Conservation (phyloP, 2,113 vertebrate species). For the Monarcha castaneiventris region DNA sequence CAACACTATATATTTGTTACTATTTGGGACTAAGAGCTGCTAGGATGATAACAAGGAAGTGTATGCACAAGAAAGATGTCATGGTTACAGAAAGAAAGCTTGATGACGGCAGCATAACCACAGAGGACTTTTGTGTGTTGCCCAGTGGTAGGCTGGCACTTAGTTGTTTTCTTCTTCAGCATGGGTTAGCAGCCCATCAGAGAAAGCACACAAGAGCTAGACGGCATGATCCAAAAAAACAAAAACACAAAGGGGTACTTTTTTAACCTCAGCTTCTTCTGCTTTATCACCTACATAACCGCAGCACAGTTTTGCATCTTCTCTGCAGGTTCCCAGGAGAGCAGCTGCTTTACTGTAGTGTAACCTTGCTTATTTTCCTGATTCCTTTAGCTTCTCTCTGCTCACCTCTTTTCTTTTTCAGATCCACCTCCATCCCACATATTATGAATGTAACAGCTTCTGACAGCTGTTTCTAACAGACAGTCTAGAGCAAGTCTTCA, state of each 20-base stretch:
- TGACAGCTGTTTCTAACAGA: not conserved
- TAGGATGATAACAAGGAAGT: not conserved
- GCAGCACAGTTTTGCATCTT: constrained; percentile 8
- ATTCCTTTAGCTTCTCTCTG: not conserved
- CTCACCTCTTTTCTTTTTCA: not conserved
- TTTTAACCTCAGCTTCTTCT: constrained; percentile 50
- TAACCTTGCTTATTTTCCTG: not conserved
- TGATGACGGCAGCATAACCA: not conserved
- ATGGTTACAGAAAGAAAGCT: not conserved
- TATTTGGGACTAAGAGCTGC: not conserved
- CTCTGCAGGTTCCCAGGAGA: constrained; percentile 26
- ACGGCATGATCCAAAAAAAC: constrained; percentile 16
- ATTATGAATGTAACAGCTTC: not conserved
- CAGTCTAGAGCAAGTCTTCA: not conserved
- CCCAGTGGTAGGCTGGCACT: constrained; percentile 1
- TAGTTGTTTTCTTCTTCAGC: constrained; percentile 15
- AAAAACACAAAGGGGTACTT: not conserved
- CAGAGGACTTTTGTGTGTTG: not conserved
- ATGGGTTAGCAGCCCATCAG: not conserved
- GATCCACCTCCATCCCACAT: not conserved
- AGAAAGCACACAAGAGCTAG: not conserved
- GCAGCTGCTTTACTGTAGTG: not conserved
- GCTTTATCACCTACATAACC: constrained; percentile 38
- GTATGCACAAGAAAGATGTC: not conserved
- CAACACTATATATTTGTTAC: not conserved